phyloP scores from a whole-genome alignment of 2,113 vertebrate species.

The Tragelaphus strepsiceros region DNA sequence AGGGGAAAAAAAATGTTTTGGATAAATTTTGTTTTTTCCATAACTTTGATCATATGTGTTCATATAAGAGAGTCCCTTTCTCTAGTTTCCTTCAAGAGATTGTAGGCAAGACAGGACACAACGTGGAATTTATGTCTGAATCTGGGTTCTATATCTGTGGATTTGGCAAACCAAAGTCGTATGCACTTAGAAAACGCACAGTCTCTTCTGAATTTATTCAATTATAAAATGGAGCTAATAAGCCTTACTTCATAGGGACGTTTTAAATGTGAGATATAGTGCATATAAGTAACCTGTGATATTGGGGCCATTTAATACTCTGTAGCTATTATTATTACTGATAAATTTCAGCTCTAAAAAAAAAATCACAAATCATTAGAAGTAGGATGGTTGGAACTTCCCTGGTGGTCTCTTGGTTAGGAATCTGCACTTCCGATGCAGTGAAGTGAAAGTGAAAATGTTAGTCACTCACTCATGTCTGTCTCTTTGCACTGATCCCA shows the following conservation, averaged over 20 bases:
- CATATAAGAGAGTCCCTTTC: background rate
- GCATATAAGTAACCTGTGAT: background rate
- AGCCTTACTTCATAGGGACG: background rate
- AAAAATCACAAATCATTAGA: background rate
- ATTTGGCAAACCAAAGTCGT: background rate
- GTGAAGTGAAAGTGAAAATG: background rate
- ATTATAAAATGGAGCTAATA: background rate
- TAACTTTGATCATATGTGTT: background rate
- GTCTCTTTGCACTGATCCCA: background rate
- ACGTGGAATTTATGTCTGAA: background rate
- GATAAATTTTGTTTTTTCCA: background rate
- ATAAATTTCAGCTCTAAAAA: background rate
- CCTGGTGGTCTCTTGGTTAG: background rate
- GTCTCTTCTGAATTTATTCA: background rate
- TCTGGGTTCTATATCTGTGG: accelerated
- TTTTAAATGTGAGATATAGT: background rate
- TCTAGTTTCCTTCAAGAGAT: background rate
- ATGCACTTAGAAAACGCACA: background rate
- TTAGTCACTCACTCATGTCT: background rate
- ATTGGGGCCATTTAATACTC: background rate
- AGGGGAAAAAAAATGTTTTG: background rate
- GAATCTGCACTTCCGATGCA: background rate
- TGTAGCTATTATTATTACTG: background rate
- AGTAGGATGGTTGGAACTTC: background rate
- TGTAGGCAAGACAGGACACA: background rate